A percentile compares a stretch with the other conserved stretches of the same genome.
These are phyloP conservation scores for Acipenser oxyrinchus DNA, from an alignment of 2,797 vertebrate genomes.

Conservation along the genomic window DNA sequence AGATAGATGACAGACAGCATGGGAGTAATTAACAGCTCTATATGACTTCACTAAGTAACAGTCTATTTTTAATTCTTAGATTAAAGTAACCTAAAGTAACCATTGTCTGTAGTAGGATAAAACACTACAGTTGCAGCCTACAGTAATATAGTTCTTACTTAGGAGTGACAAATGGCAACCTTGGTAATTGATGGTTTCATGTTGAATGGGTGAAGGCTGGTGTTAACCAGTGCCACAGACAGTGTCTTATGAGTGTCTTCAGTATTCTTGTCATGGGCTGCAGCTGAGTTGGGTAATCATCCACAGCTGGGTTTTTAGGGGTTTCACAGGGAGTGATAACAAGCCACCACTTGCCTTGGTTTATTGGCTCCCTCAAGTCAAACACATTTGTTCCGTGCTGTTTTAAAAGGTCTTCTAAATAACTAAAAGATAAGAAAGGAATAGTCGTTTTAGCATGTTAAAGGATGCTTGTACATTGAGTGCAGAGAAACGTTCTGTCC, in stretches of 20 bases:
- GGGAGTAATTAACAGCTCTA: slow-evolving; percentile 26
- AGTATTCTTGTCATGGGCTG: too few species aligned
- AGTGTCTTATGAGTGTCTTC: neutral
- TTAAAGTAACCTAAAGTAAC: slow-evolving; percentile 21
- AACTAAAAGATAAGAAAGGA: too few species aligned
- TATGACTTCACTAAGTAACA: slow-evolving; percentile 25
- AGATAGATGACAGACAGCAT: slow-evolving; percentile 14
- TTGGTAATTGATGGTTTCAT: slow-evolving; percentile 16
- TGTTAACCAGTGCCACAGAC: neutral
- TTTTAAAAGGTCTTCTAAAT: too few species aligned
- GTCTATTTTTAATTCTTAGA: slow-evolving; percentile 14
- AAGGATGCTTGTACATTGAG: too few species aligned
- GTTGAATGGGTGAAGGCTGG: neutral
- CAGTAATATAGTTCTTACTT: slow-evolving; percentile 5
- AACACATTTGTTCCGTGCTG: too few species aligned
- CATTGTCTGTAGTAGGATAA: slow-evolving; percentile 16
- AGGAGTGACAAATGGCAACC: slow-evolving; percentile 12
- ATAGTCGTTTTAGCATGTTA: too few species aligned
- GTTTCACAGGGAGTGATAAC: too few species aligned
- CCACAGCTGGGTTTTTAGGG: too few species aligned
- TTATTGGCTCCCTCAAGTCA: too few species aligned
- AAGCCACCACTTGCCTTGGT: too few species aligned
- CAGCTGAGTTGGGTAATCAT: too few species aligned
- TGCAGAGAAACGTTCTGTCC: too few species aligned
- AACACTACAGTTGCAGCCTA: neutral